These are phyloP conservation scores for Scomberomorus guttatus DNA, from an alignment of 2,797 vertebrate species.

Conservation along the genomic window DNA sequence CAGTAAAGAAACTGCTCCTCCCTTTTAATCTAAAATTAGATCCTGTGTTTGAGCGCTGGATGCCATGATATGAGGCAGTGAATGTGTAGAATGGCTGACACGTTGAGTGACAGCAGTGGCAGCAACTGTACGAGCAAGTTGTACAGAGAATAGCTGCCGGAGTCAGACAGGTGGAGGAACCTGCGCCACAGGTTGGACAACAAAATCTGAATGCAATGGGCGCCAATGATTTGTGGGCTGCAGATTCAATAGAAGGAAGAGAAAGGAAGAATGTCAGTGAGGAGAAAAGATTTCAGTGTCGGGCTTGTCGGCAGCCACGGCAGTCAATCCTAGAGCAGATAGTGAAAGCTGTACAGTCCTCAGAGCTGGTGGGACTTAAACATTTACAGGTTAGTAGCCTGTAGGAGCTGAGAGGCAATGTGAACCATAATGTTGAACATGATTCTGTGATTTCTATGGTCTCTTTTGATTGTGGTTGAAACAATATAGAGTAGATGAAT, in stretches of 20 bases:
- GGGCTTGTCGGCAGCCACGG: not conserved
- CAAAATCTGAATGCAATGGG: constrained; percentile 20
- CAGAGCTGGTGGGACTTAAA: not conserved
- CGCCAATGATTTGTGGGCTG: not conserved
- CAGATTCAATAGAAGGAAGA: constrained; percentile 5
- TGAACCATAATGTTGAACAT: not conserved
- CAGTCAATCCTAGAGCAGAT: constrained; percentile 2
- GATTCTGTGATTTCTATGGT: not conserved
- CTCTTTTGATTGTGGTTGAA: not conserved
- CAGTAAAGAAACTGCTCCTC: not conserved
- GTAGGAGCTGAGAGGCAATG: not conserved
- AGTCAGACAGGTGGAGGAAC: constrained; percentile 73
- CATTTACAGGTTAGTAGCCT: not conserved
- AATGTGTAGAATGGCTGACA: not conserved
- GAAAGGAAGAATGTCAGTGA: constrained; percentile 8
- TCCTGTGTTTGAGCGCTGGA: not conserved
- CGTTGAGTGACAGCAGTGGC: constrained; percentile 6
- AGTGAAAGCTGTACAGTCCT: not conserved
- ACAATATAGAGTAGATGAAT: not conserved
- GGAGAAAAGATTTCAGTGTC: constrained; percentile 8
- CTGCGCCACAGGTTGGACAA: constrained; percentile 63
- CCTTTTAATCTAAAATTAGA: constrained; percentile 37
- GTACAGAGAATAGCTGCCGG: constrained; percentile 10
- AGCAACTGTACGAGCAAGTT: constrained; percentile 52
- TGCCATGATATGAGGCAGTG: not conserved